phyloP scores from a whole-genome alignment of 2,113 vertebrate genomes.

The Rhegmatorhina hoffmannsi region DNA sequence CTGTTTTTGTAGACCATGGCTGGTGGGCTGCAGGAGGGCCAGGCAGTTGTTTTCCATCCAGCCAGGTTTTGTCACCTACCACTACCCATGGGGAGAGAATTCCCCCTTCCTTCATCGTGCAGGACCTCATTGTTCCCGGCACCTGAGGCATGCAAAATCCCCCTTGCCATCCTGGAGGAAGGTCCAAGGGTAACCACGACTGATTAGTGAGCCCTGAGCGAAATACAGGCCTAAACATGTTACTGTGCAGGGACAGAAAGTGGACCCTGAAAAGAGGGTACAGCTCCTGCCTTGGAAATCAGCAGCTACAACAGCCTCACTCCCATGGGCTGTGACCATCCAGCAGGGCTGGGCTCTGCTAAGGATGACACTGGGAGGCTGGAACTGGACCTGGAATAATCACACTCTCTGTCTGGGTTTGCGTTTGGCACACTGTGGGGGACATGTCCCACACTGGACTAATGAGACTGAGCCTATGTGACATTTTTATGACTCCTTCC shows the following conservation, averaged over 20 bases:
- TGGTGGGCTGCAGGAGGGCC: background rate
- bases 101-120: background rate
- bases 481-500: slow-evolving; percentile 45
- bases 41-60: background rate
- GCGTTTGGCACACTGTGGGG: rapidly evolving
- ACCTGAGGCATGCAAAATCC: slow-evolving; percentile 37
- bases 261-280: background rate
- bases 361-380: background rate
- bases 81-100: background rate
- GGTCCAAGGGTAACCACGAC: background rate
- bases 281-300: background rate
- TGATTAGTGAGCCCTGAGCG: slow-evolving; percentile 6
- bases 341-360: background rate
- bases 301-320: background rate
- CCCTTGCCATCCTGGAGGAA: background rate
- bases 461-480: background rate
- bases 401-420: rapidly evolving
- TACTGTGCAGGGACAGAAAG: background rate
- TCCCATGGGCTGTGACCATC: background rate
- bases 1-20: background rate
- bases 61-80: background rate
- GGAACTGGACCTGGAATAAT: background rate
- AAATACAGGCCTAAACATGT: rapidly evolving
- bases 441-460: background rate
- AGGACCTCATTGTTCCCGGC: slow-evolving; percentile 36